Conservation (phyloP, 2,888 invertebrate genomes). For the Oscheius sp. region DNA sequence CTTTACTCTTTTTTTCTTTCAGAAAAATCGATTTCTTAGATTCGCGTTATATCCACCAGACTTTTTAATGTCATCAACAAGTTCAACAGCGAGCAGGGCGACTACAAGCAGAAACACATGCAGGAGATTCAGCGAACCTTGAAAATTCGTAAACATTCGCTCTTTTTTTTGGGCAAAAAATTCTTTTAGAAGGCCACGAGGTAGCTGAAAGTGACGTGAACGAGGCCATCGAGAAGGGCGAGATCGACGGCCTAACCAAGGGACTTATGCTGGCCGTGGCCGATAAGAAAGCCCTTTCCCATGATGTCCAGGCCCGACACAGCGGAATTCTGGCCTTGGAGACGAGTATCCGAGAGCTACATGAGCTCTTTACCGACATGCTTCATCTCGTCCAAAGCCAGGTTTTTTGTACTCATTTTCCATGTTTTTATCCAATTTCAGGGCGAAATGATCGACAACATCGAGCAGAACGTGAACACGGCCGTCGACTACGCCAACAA, state of each 20-base stretch:
- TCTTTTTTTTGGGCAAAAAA: not conserved
- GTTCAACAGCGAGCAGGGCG: slow-evolving; percentile 52
- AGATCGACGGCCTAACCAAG: slow-evolving; percentile 30
- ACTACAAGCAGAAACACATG: slow-evolving; percentile 48
- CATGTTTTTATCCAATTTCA: slow-evolving; percentile 20
- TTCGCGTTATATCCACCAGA: slow-evolving; percentile 6
- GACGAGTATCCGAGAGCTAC: slow-evolving; percentile 54
- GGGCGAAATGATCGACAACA: slow-evolving; percentile 56
- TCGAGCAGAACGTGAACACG: slow-evolving; percentile 46
- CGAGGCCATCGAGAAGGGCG: slow-evolving; percentile 28
- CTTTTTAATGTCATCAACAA: slow-evolving; percentile 29
- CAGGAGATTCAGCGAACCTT: slow-evolving; percentile 46
- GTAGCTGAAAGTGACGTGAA: slow-evolving; percentile 23
- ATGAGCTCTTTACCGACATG: slow-evolving; percentile 63
- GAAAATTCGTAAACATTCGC: slow-evolving; percentile 45
- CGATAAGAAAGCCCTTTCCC: slow-evolving; percentile 57
- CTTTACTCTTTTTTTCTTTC: not conserved
- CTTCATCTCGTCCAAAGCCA: slow-evolving; percentile 59
- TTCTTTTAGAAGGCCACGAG: slow-evolving; percentile 19
- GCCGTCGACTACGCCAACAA: slow-evolving; percentile 50
- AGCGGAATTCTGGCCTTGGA: slow-evolving; percentile 56
- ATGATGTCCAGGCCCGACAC: slow-evolving; percentile 59
- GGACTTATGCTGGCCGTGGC: slow-evolving; percentile 56
- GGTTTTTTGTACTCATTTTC: slow-evolving; percentile 26
- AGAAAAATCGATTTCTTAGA: not conserved